A percentile compares a stretch with the other conserved stretches of the same genome.
These are phyloP conservation scores for Drosophila cognata DNA, from an alignment of 2,888 invertebrate species.

Conservation along the genomic window DNA sequence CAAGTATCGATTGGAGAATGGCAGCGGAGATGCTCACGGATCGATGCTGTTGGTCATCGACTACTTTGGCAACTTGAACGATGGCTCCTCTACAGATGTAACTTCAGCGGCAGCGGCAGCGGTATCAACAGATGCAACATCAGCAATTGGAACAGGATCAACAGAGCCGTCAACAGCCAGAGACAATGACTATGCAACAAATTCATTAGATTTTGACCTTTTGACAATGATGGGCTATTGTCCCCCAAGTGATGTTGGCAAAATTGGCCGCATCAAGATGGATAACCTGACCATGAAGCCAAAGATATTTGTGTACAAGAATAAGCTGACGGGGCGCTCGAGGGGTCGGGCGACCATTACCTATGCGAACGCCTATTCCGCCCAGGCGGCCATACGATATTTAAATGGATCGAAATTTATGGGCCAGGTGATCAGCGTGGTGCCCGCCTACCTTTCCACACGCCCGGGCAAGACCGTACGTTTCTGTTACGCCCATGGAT, in stretches of 20 bases:
- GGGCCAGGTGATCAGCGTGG: constrained; percentile 54
- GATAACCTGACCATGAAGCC: constrained; percentile 60
- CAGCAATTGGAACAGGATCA: constrained; percentile 3
- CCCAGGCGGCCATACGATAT: constrained; percentile 59
- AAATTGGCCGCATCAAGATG: constrained; percentile 51
- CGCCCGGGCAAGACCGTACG: constrained; percentile 52
- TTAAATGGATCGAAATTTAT: constrained; percentile 55
- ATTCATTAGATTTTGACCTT: constrained; percentile 23
- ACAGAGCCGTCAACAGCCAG: neutral
- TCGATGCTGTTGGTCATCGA: constrained; percentile 41
- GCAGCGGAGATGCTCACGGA: constrained; percentile 64
- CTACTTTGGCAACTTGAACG: constrained; percentile 25
- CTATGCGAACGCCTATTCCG: constrained; percentile 49
- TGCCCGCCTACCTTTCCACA: constrained; percentile 66
- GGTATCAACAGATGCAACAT: neutral
- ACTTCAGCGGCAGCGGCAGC: neutral
- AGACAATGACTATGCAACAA: neutral
- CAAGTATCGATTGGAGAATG: constrained; percentile 59
- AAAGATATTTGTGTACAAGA: constrained; percentile 71
- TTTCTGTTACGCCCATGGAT: constrained; percentile 50
- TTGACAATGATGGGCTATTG: constrained; percentile 18
- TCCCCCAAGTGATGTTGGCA: constrained; percentile 41
- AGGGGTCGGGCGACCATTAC: constrained; percentile 73
- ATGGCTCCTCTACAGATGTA: constrained; percentile 3
- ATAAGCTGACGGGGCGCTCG: constrained; percentile 66